Evolutionary conservation across 2,888 invertebrate species (phyloP), one percentile per base, ranked within the genome.

Genomic region (Zygogramma bicolorata): DNA sequence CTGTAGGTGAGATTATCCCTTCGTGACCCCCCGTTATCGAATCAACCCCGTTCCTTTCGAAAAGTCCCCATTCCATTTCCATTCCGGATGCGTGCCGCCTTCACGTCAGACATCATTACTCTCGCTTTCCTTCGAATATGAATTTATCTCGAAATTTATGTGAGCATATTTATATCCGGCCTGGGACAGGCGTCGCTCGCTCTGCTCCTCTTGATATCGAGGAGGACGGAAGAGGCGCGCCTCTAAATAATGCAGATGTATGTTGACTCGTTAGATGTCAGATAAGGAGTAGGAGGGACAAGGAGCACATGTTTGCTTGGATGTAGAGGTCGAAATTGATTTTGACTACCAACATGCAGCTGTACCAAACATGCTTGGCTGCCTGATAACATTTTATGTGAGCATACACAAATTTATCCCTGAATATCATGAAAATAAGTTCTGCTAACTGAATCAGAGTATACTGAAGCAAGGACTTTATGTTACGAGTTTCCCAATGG

Each of bases 41-140:
- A 25, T 22, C n/a, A n/a, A n/a, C n/a, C 53, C 27, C 27, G 5
- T 53, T n/a, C 25, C 1, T 22, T 27, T 1, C 13, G 46, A 53
- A 27, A 13, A 13, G 53, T 27, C 27, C 53, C 25, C 22, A 65
- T 46, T 20, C 31, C 46, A 67, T 67, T 59, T 20, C 46, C 46
- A 49, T 49, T 59, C 67, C 13, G 1, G 18, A 46, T 49, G 67
- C 67, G 60, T 60, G 46, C 25, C 27, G 29, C 46, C 4, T 60
- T 60, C 46, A 60, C 49, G 67, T 60, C 46, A 46, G 67, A 46
- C 46, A 42, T 25, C 59, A 59, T 59, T 59, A 60, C 31, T 29
- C 42, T 66, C 57, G 18, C 58, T 58, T 58, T 66, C 53, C 66
- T n/a, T 38, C 57, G 57, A 34, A 66, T 66, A 58, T 53, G 53